phyloP scores from a whole-genome alignment of 23 tunicate genomes.

The Ascidia mentula region DNA sequence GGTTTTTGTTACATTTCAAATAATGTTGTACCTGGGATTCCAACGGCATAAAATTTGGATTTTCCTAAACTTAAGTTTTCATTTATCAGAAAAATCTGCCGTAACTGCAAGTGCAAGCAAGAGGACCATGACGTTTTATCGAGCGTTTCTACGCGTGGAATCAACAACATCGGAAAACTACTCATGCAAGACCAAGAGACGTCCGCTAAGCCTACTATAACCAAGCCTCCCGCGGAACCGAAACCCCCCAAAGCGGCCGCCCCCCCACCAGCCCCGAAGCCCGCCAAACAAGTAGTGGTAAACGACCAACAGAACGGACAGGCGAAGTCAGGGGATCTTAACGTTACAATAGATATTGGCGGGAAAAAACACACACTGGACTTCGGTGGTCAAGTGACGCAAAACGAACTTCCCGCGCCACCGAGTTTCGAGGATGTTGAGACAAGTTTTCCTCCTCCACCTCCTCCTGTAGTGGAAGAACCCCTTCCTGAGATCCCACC shows the following conservation, averaged over 20 bases:
- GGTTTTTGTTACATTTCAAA: no score
- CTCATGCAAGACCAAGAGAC: constrained; percentile 77
- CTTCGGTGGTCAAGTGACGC: constrained; percentile 38
- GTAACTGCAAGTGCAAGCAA: constrained; percentile 91
- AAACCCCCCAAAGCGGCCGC: not conserved
- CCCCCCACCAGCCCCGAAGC: constrained; percentile 36
- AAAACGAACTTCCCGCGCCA: constrained; percentile 50
- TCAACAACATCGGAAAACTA: constrained; percentile 83
- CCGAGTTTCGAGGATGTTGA: constrained; percentile 20
- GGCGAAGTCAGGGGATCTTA: not conserved
- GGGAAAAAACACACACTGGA: constrained; percentile 66
- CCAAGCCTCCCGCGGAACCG: not conserved
- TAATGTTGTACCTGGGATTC: no score
- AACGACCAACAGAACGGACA: not conserved
- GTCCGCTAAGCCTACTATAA: not conserved
- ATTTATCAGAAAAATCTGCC: constrained; percentile 77
- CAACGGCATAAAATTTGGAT: not conserved
- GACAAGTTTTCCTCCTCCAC: constrained; percentile 53
- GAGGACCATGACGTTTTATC: constrained; percentile 86
- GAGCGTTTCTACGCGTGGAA: constrained; percentile 70
- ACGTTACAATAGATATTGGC: constrained; percentile 71
- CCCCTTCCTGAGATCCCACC: constrained; percentile 59
- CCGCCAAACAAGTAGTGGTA: constrained; percentile 5
- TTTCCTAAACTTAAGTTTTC: not conserved
- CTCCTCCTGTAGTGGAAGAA: constrained; percentile 35